A percentile compares a stretch with the other conserved stretches of the same genome.
These are phyloP conservation scores for Nebria salina DNA, from an alignment of 2,888 invertebrate species.

Conservation along the genomic window DNA sequence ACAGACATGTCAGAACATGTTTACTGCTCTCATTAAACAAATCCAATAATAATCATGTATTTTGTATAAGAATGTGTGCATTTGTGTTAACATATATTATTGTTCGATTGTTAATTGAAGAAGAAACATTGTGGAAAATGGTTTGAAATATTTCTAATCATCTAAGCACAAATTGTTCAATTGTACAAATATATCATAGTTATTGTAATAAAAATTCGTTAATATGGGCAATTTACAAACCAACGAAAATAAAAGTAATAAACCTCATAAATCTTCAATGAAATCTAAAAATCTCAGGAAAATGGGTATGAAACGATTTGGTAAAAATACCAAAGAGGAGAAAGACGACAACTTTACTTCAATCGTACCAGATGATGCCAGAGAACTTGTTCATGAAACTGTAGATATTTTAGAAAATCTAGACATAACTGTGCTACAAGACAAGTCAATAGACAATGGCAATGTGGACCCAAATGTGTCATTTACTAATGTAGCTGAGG, in stretches of 20 bases:
- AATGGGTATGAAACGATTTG: slow-evolving; percentile 63
- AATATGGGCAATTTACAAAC: slow-evolving; percentile 68
- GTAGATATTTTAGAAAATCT: slow-evolving; percentile 48
- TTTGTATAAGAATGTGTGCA: not conserved
- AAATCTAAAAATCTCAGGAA: slow-evolving; percentile 67
- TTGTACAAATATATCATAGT: not conserved
- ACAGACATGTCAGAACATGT: not conserved
- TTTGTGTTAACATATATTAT: too few species aligned
- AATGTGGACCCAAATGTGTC: slow-evolving; percentile 30
- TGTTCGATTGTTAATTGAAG: not conserved
- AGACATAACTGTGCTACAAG: slow-evolving; percentile 35
- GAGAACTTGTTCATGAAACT: slow-evolving; percentile 47
- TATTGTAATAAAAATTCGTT: not conserved
- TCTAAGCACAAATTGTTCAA: not conserved
- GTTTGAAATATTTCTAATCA: not conserved
- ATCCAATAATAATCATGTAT: not conserved
- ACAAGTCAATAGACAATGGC: slow-evolving; percentile 47
- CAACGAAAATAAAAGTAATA: slow-evolving; percentile 66
- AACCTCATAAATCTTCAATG: slow-evolving; percentile 67
- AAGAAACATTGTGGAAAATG: not conserved
- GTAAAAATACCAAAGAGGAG: slow-evolving; percentile 60
- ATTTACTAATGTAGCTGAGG: slow-evolving; percentile 30
- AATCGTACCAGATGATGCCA: slow-evolving; percentile 52
- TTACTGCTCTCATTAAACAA: not conserved
- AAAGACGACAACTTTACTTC: slow-evolving; percentile 53